A percentile compares a stretch with the other conserved stretches of the same genome.
Conservation (phyloP, 2,888 invertebrate genomes). For the Rotaria magnacalcarata region DNA sequence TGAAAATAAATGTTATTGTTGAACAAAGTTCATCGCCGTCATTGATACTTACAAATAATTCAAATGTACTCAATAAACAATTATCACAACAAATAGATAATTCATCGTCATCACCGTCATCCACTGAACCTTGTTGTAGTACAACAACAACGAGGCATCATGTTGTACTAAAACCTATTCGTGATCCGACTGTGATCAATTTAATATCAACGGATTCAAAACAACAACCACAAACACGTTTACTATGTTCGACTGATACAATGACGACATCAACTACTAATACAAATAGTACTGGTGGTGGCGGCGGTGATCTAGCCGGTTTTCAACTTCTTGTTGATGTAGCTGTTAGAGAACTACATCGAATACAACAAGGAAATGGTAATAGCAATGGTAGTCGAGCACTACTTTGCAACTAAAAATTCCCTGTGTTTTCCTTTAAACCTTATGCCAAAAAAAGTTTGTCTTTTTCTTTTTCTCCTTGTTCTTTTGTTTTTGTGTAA, state of each 20-base stretch:
- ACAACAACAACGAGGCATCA: background rate
- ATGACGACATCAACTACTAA: conserved; percentile 7
- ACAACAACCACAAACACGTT: background rate
- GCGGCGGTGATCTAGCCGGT: conserved; percentile 29
- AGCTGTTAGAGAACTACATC: conserved; percentile 32
- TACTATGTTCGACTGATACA: background rate
- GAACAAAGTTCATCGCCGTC: conserved; percentile 23
- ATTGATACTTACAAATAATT: conserved; percentile 11
- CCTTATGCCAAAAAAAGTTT: background rate
- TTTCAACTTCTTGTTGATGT: conserved; percentile 37
- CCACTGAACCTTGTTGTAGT: background rate
- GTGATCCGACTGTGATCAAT: conserved; percentile 4
- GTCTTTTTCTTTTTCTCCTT: background rate
- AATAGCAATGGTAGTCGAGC: conserved; percentile 2
- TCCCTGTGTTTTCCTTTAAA: background rate
- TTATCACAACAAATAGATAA: conserved; percentile 10
- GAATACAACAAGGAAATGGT: conserved; percentile 33
- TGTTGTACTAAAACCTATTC: background rate
- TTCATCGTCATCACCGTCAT: background rate
- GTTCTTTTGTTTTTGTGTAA: background rate
- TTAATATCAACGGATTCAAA: background rate
- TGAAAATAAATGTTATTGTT: conserved; percentile 19
- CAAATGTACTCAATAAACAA: conserved; percentile 11
- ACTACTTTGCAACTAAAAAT: background rate
- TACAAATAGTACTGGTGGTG: conserved; percentile 1